A percentile compares a stretch with the other conserved stretches of the same genome.
These are phyloP conservation scores for Tetragnatha montana DNA, from an alignment of 2,888 invertebrate species.

Conservation along the genomic window DNA sequence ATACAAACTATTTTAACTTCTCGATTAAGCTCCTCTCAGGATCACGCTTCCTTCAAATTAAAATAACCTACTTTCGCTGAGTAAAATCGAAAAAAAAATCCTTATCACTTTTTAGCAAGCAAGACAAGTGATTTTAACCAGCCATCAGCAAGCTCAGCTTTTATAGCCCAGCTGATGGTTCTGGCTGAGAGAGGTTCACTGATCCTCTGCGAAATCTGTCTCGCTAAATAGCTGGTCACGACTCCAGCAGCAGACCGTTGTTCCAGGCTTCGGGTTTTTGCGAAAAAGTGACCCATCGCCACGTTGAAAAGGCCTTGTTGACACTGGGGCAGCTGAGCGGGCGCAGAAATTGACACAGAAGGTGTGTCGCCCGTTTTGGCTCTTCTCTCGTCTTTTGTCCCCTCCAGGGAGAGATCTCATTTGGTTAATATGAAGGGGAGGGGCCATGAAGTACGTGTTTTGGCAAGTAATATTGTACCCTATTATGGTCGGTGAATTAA, in stretches of 20 bases:
- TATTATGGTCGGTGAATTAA: too few species aligned
- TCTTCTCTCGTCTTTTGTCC: neutral
- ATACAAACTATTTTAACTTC: too few species aligned
- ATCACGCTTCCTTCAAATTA: too few species aligned
- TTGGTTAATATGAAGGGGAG: neutral
- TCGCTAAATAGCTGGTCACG: constrained; percentile 51
- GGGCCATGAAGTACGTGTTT: neutral
- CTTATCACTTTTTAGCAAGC: neutral
- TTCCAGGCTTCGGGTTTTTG: constrained; percentile 17
- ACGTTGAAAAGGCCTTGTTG: neutral
- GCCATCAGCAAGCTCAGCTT: neutral
- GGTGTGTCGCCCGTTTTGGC: constrained; percentile 33
- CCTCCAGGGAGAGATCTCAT: constrained; percentile 17
- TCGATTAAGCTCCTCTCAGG: too few species aligned
- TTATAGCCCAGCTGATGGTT: constrained; percentile 7
- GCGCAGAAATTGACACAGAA: constrained; percentile 58
- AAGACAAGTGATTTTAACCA: too few species aligned
- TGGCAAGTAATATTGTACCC: too few species aligned
- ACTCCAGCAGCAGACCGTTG: constrained; percentile 20
- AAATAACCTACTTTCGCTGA: too few species aligned
- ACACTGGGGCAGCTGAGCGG: constrained; percentile 12
- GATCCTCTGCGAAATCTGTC: constrained; percentile 12
- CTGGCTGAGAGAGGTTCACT: neutral
- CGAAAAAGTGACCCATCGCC: constrained; percentile 3
- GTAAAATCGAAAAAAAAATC: neutral